Percentiles rank a stretch among this genome's conserved stretches.
phyloP scores from a whole-genome alignment of 2,113 vertebrate genomes.

The Manacus vitellinus region DNA sequence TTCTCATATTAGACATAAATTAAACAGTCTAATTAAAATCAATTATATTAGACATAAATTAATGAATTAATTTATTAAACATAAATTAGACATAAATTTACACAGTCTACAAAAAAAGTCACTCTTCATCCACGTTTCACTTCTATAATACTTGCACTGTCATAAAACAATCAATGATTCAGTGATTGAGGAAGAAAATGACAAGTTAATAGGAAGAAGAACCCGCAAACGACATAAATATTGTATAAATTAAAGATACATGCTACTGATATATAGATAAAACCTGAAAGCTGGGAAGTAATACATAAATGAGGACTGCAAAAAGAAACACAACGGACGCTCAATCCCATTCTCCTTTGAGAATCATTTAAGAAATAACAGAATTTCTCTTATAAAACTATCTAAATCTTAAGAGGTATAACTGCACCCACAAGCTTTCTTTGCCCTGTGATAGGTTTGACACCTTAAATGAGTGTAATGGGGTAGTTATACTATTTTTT shows the following conservation, averaged over 20 bases:
- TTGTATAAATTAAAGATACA: neutral
- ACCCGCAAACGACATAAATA: neutral
- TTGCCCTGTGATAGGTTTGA: neutral
- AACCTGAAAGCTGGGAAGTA: neutral
- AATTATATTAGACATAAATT: neutral
- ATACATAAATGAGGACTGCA: neutral
- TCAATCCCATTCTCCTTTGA: neutral
- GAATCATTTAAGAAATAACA: neutral
- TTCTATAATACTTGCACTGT: neutral
- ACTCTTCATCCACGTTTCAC: neutral
- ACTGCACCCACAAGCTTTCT: neutral
- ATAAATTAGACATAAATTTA: neutral
- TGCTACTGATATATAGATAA: neutral
- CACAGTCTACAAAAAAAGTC: neutral
- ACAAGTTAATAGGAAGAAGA: neutral
- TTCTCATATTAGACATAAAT: neutral
- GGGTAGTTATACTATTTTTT: neutral
- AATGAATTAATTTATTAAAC: neutral
- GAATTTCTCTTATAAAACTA: neutral
- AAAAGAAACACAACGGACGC: neutral
- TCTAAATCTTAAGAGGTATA: neutral
- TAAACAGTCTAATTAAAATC: neutral
- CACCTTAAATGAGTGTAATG: neutral
- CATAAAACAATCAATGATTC: neutral
- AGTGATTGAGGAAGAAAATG: neutral